Conservation (phyloP, 2,797 vertebrate genomes). For the Danionella dracula region DNA sequence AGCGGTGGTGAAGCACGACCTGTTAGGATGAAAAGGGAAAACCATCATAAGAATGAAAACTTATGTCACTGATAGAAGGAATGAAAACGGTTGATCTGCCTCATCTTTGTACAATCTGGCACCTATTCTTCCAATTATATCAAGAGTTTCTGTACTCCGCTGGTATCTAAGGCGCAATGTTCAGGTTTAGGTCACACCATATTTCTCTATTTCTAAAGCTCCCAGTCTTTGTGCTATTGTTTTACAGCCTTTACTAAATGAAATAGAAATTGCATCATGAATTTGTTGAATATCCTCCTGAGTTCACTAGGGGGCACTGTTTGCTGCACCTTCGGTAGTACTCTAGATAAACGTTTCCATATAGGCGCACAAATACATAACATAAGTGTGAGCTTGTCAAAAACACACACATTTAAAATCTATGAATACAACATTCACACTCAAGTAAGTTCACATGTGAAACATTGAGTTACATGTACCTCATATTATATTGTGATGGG, state of each 20-base stretch:
- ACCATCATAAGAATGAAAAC: no score
- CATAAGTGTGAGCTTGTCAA: neutral
- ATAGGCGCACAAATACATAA: neutral
- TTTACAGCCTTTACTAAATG: neutral
- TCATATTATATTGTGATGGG: slow-evolving; percentile 29
- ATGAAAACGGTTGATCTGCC: no score
- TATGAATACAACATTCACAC: slow-evolving; percentile 22
- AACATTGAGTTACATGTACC: neutral
- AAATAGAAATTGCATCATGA: neutral
- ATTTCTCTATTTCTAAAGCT: slow-evolving; percentile 7
- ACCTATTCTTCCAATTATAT: no score
- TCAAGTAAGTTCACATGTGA: slow-evolving; percentile 21
- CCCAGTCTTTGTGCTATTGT: neutral
- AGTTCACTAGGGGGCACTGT: slow-evolving; percentile 38
- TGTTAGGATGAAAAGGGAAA: no score
- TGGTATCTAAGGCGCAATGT: no score
- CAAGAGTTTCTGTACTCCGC: no score
- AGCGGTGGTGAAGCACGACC: no score
- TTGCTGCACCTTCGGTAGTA: neutral
- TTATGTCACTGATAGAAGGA: no score
- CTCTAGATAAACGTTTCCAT: slow-evolving; percentile 39
- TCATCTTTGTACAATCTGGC: no score
- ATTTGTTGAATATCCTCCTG: neutral
- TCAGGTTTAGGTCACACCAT: neutral
- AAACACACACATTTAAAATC: slow-evolving; percentile 17